Conservation (phyloP, 2,113 vertebrate genomes). For the Neodon shergylaensis region DNA sequence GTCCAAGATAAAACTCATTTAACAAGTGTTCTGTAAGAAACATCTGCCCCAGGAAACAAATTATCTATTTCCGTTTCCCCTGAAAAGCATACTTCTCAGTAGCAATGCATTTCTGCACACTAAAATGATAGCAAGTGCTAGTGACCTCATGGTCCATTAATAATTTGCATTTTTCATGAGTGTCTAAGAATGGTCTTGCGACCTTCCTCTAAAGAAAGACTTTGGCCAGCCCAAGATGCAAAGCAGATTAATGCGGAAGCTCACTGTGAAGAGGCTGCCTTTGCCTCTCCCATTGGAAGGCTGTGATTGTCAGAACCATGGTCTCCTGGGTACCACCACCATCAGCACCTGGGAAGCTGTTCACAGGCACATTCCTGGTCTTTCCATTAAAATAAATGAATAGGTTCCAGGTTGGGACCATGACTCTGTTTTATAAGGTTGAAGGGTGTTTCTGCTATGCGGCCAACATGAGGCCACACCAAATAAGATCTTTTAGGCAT, state of each 20-base stretch:
- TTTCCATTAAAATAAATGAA: background rate
- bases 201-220: constrained; percentile 13
- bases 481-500: background rate
- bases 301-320: background rate
- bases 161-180: constrained; percentile 22
- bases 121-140: background rate
- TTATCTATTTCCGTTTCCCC: background rate
- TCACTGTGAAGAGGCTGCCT: background rate
- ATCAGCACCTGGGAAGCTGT: background rate
- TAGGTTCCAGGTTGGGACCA: background rate
- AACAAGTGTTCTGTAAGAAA: constrained; percentile 42
- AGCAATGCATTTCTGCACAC: background rate
- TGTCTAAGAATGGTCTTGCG: background rate
- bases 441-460: background rate
- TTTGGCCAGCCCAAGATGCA: background rate
- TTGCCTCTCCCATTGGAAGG: background rate
- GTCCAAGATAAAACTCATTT: constrained; percentile 47
- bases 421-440: background rate
- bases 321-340: background rate
- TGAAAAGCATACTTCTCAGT: background rate
- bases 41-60: constrained; percentile 6
- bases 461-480: background rate
- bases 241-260: background rate
- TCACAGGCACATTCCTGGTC: background rate
- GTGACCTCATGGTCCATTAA: background rate